Evolutionary conservation across 2,888 invertebrate genomes (phyloP), one percentile per base, ranked within the genome.

Genomic region (Zygaena filipendulae): DNA sequence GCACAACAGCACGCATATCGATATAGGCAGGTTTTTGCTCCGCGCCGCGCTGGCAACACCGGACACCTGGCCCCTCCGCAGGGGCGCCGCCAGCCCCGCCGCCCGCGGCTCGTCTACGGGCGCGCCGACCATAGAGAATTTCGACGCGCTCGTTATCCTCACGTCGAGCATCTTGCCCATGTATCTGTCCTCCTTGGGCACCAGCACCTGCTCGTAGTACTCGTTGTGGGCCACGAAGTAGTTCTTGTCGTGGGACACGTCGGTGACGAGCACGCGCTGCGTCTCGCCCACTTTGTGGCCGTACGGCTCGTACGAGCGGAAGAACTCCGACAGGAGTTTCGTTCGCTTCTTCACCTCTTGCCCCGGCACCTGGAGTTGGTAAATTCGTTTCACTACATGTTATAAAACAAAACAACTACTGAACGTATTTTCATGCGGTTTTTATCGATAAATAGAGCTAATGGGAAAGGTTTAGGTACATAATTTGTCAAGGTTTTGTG

Each of bases 151-250:
- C 0, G 70, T 63, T 3, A 97, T 91, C 54, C 84, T 82, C 0
- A 97, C 95, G 1, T 84, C 85, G 0, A 97, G 77, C 61, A 90
- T 83, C 55, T 91, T 91, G 0, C 97, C 97, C 83, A 96, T 84
- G 23, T 87, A 86, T 43, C 85, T 83, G 1, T 88, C 81, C 4
- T 84, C 82, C 74, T 91, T 90, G 0, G 94, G 93, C 0, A 97
- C 82, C 31, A 97, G 60, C 0, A 96, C 88, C 34, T 77, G 98
- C 55, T 97, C 96, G 56, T 99, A 98, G 54, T 72, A 91, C 58
- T 96, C 92, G 67, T 97, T 98, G 70, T 99, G 98, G 0, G 89
- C 97, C 5, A 98, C 98, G 55, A 85, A 95, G 63, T 93, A 90
- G 32, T 88, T 83, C 42, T 88, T 90, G 59, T 98, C 98, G 59